Conservation (phyloP, 2,888 invertebrate species). For the Mesorhabditis sp. region DNA sequence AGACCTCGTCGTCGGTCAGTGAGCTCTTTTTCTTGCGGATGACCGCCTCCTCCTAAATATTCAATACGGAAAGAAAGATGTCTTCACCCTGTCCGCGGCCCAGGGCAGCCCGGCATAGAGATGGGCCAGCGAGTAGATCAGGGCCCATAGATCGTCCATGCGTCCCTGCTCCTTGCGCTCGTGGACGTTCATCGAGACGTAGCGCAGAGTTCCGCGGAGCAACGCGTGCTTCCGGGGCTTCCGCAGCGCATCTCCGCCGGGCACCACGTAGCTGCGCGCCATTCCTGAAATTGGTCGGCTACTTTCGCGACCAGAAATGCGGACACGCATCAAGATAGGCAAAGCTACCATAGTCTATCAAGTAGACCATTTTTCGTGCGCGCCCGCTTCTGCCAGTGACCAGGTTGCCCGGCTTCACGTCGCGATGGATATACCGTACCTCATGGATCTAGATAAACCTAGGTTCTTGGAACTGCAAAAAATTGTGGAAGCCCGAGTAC, state of each 20-base stretch:
- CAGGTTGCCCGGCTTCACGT: background rate
- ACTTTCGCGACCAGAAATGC: too few species aligned
- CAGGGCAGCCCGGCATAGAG: constrained; percentile 30
- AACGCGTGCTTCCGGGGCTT: background rate
- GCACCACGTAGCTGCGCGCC: background rate
- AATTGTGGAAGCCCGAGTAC: too few species aligned
- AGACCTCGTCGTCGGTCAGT: background rate
- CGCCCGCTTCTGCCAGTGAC: background rate
- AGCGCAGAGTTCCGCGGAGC: constrained; percentile 15
- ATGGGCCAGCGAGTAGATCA: constrained; percentile 32
- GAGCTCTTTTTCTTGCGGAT: constrained; percentile 12
- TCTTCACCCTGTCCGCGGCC: constrained; percentile 13
- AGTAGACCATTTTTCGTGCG: background rate
- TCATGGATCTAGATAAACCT: background rate
- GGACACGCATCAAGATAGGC: background rate
- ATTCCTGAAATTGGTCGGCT: background rate
- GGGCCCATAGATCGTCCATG: constrained; percentile 27
- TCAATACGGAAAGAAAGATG: background rate
- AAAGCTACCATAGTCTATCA: background rate
- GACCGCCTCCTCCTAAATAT: constrained; percentile 19
- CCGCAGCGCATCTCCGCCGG: background rate
- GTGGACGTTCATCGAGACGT: constrained; percentile 40
- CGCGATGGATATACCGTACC: background rate
- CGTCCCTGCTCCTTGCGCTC: constrained; percentile 20
- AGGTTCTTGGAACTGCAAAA: too few species aligned